Percentiles rank a stretch among this genome's conserved stretches.
These are phyloP conservation scores for Machimus rusticus DNA, from an alignment of 2,888 invertebrate genomes.

Conservation along the genomic window DNA sequence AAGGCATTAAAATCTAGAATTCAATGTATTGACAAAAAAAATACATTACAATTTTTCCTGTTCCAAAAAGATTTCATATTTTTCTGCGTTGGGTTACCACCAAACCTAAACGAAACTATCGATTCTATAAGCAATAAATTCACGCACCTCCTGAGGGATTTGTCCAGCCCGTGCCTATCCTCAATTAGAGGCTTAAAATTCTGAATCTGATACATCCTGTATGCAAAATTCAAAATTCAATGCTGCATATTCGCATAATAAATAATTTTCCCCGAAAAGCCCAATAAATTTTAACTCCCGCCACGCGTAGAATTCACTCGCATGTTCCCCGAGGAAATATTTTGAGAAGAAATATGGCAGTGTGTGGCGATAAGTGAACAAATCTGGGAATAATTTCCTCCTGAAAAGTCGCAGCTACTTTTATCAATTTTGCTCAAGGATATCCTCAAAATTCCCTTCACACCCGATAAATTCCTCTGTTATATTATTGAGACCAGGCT, in stretches of 20 bases:
- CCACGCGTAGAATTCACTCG: not conserved
- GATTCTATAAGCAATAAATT: no score
- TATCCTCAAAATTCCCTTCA: not conserved
- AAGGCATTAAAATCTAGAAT: no score
- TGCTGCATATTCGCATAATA: not conserved
- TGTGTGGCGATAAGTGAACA: not conserved
- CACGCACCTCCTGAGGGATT: not conserved
- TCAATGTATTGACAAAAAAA: no score
- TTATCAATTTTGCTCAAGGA: conserved; percentile 3
- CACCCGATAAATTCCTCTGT: not conserved
- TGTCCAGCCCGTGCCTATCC: not conserved
- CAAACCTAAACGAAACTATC: no score
- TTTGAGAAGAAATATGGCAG: not conserved
- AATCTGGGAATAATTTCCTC: not conserved
- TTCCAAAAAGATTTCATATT: no score
- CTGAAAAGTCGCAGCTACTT: not conserved
- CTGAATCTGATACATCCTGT: not conserved
- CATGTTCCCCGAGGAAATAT: not conserved
- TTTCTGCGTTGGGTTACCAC: no score
- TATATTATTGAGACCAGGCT: not conserved
- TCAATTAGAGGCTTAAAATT: not conserved
- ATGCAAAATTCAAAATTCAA: not conserved
- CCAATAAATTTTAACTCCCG: not conserved
- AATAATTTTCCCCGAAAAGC: not conserved
- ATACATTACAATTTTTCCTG: no score